Evolutionary conservation across 2,888 invertebrate species (phyloP), one percentile per base, ranked within the genome.

Genomic region (Lottia gigantea): DNA sequence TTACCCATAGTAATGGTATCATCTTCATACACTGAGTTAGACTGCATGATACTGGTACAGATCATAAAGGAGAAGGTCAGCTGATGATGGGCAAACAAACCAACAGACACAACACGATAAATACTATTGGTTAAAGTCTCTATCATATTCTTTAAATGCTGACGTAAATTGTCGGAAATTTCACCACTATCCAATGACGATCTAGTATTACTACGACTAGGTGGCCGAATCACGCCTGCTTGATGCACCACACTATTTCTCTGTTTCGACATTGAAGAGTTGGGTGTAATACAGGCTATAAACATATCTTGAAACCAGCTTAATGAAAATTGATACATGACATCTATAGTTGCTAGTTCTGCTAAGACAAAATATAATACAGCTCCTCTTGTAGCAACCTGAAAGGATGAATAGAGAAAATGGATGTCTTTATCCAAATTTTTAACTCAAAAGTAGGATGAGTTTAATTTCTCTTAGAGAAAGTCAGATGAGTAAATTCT

Each of bases 251-350:
- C 67, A 4, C 55, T 55, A 14, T 23, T 55, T 19, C 55, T 19
- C 14, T 8, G 11, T 55, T 55, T 55, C n/a, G 46, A 16, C 23
- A 26, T 47, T 16, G 46, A 23, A 19, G 40, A 15, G 46, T 19
- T 55, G 49, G 73, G 71, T 67, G 80, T 76, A 71, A 88, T 87
- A 72, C 86, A 85, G 46, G 82, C 77, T 16, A 80, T 81, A 71
- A 88, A 88, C 81, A 86, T 84, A 66, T 80, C 82, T 76, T 88
- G 86, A 82, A 88, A 88, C 87, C 87, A 88, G 64, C 81, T 78
- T 40, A 88, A 79, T 0, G 88, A 88, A 77, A 87, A 88, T 82
- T 88, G 88, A 80, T 88, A 88, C 88, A 88, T 88, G 68, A 87
- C 84, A 73, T 88, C 87, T 25, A 88, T 82, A 45, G 76, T 80